Evolutionary conservation across 2,113 vertebrate species (phyloP), one percentile per base, ranked within the genome.

Genomic region (Meleagris gallopavo): DNA sequence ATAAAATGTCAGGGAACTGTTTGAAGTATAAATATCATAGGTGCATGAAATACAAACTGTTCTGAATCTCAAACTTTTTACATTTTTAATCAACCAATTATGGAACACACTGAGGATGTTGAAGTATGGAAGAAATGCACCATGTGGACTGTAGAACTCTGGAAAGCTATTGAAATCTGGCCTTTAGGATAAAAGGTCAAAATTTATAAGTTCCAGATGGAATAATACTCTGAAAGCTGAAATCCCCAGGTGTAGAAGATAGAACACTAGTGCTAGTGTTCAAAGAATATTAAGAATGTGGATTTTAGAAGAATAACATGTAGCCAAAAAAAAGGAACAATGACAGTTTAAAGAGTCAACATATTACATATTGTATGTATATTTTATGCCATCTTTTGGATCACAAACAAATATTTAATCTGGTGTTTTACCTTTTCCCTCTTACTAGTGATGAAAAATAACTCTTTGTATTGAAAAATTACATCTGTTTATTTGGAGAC

Each of bases 21-120:
- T 86, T 93, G 90, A 96, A 97, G 54, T 91, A 84, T 43, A 94
- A 88, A 86, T 85, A 89, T 18, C 34, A 43, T 77, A 87, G 54
- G 30, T 43, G 36, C 54, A 92, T 41, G 32, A 94, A 91, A 94
- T 92, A 14, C 88, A 89, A 95, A 90, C 29, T 71, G 61, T 72
- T 83, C 57, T 82, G 41, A 65, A 93, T 79, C 62, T 84, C 88
- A 93, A 38, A 46, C 40, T 89, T 94, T 92, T 81, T 70, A 78
- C 61, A 82, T 81, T 93, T 97, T 95, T 79, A 90, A 84, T 87
- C 86, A 83, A 70, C 24, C 21, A 65, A n/a, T 86, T 94, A 67
- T 36, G 43, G 82, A 86, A 75, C 41, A 70, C 30, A 83, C 1
- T 40, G 46, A 83, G 62, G 73, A 30, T 80, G 27, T 72, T 93